Evolutionary conservation across 2,113 vertebrate species (phyloP).

Genomic region (Agapornis roseicollis): DNA sequence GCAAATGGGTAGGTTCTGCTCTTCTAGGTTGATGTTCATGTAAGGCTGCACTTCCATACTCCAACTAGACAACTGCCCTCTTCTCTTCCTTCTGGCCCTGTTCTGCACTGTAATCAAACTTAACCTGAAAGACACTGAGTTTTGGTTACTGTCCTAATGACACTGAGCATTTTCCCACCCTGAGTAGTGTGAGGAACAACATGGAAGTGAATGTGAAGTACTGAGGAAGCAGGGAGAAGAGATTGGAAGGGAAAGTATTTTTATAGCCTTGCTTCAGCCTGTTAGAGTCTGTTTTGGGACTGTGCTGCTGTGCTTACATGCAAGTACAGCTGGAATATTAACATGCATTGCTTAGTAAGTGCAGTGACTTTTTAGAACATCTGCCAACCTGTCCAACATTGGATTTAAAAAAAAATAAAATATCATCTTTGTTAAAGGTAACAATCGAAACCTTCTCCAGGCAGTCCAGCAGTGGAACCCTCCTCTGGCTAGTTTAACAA

Average conservation of each 20-base stretch:
- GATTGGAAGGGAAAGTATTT: neutral
- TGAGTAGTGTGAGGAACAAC: neutral
- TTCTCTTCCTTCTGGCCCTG: neutral
- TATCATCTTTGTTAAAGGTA: neutral
- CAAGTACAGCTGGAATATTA: neutral
- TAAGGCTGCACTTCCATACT: neutral
- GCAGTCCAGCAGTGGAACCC: neutral
- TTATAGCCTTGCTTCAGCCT: neutral
- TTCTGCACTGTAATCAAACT: neutral
- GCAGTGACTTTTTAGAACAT: neutral
- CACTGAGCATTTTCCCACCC: neutral
- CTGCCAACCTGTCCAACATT: neutral
- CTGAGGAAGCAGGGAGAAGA: neutral
- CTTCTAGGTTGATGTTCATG: neutral
- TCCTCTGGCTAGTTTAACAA: neutral
- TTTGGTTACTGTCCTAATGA: neutral
- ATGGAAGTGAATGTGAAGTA: neutral
- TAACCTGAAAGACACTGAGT: neutral
- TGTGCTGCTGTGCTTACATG: fast-evolving
- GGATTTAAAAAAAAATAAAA: neutral
- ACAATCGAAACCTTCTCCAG: neutral
- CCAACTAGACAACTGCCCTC: neutral
- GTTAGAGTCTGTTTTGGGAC: neutral
- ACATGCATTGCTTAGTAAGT: neutral
- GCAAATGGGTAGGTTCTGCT: neutral